phyloP scores from a whole-genome alignment of 2,797 vertebrate genomes.

The Gallinago stenura region DNA sequence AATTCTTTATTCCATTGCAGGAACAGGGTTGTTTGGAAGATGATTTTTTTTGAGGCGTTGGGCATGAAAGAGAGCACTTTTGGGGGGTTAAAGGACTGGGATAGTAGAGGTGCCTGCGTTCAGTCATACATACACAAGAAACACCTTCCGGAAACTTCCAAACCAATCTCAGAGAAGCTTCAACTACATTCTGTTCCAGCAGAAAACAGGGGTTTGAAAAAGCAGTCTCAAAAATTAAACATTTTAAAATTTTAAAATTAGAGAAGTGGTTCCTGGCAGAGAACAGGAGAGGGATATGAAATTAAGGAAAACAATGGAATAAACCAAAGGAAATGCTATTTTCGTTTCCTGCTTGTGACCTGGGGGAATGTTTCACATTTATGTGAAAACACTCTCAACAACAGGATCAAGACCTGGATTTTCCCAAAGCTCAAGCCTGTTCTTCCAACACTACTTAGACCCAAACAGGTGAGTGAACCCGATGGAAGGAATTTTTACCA shows the following conservation, averaged over 20 bases:
- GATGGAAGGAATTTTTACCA: rapidly evolving
- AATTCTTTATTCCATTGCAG: neutral
- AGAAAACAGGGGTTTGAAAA: neutral
- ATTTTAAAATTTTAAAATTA: neutral
- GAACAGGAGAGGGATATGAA: neutral
- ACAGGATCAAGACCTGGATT: neutral
- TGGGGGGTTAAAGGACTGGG: neutral
- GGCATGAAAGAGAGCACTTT: neutral
- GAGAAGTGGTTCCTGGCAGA: neutral
- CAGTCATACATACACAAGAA: neutral
- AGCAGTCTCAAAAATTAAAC: neutral
- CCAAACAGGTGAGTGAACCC: neutral
- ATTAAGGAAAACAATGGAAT: neutral
- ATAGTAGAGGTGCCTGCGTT: neutral
- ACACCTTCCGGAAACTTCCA: neutral
- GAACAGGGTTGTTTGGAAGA: neutral
- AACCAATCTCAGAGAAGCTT: neutral
- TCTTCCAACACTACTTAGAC: neutral
- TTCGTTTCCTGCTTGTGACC: neutral
- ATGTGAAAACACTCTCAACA: neutral
- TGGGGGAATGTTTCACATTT: neutral
- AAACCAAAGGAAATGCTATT: neutral
- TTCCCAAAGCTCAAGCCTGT: neutral
- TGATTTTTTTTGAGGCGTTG: neutral
- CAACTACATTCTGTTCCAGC: neutral